phyloP scores from a whole-genome alignment of 2,113 vertebrate species.

The Phocoena sinus region DNA sequence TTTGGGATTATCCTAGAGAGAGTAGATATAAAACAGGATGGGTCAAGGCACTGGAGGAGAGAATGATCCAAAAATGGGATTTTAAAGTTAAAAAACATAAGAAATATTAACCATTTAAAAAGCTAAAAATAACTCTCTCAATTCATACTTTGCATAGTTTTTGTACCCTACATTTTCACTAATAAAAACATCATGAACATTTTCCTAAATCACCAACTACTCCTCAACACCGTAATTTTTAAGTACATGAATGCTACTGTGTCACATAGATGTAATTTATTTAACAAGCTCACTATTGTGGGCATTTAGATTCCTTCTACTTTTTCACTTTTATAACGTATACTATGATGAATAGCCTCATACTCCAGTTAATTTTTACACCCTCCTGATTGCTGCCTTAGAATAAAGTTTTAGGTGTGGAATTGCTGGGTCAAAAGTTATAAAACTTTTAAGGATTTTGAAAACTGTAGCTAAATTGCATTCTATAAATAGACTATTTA shows the following conservation, averaged over 20 bases:
- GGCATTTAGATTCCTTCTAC: not conserved
- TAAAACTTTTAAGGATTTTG: slow-evolving; percentile 21
- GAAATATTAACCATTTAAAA: not conserved
- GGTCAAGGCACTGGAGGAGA: not conserved
- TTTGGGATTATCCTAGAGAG: not conserved
- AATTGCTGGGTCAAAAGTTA: slow-evolving; percentile 30
- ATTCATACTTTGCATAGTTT: not conserved
- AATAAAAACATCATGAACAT: not conserved
- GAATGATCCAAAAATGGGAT: not conserved
- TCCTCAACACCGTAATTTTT: not conserved
- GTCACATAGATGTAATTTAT: not conserved
- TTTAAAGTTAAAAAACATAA: not conserved
- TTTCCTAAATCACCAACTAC: not conserved
- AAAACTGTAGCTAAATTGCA: not conserved
- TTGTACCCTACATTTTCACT: not conserved
- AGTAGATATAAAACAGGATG: not conserved
- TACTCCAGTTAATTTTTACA: not conserved
- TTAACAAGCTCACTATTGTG: not conserved
- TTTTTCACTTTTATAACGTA: slow-evolving; percentile 15
- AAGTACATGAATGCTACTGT: not conserved
- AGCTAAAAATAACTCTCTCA: not conserved
- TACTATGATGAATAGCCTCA: not conserved
- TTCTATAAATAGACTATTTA: not conserved
- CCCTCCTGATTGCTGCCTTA: not conserved
- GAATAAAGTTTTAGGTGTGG: not conserved